These are phyloP conservation scores for Harpagoxenus sublaevis DNA, from an alignment of 2,888 invertebrate genomes.

Conservation along the genomic window DNA sequence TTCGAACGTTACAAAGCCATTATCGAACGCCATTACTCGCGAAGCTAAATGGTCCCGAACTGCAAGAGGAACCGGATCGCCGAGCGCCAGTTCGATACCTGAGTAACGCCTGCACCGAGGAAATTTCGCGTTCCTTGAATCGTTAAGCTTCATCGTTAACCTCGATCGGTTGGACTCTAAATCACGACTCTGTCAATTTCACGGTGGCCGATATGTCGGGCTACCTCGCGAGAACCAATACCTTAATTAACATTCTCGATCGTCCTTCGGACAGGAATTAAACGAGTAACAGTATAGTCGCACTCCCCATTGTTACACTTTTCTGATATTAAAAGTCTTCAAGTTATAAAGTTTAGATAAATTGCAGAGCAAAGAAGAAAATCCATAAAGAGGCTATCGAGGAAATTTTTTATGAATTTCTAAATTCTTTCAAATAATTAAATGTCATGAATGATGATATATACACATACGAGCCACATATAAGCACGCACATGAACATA, in stretches of 20 bases:
- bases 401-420: not conserved
- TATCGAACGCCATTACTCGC: conserved; percentile 72
- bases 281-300: not conserved
- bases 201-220: conserved; percentile 27
- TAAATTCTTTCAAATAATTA: too few species aligned
- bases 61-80: conserved; percentile 54
- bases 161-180: conserved; percentile 60
- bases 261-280: conserved; percentile 18
- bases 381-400: not conserved
- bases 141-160: conserved; percentile 69
- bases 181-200: conserved; percentile 66
- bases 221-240: conserved; percentile 9
- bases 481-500: too few species aligned
- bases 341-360: not conserved
- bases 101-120: conserved; percentile 69
- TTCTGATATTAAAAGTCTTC: not conserved
- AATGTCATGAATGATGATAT: too few species aligned
- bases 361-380: not conserved
- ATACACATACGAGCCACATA: too few species aligned
- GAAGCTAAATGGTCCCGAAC: conserved; percentile 72
- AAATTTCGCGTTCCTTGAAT: conserved; percentile 73
- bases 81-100: conserved; percentile 69
- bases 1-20: conserved; percentile 71
- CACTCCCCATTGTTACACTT: too few species aligned
- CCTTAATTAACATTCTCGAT: conserved; percentile 43